Evolutionary conservation across 2,113 vertebrate genomes (phyloP).

Genomic region (Microtus montanus): DNA sequence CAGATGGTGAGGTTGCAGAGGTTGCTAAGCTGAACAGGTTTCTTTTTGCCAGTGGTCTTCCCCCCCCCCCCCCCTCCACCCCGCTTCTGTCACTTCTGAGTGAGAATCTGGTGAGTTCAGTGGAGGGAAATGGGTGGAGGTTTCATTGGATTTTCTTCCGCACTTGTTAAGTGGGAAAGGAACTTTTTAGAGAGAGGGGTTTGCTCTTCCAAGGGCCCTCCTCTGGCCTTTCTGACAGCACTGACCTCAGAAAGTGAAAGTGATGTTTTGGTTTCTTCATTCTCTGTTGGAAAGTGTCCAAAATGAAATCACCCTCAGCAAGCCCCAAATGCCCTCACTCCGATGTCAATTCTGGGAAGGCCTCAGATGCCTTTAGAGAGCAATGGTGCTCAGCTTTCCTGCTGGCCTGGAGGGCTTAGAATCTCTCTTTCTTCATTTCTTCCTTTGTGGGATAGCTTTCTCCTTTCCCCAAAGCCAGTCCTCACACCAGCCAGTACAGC

Average conservation of each 20-base stretch:
- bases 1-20: background rate
- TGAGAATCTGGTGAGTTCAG: conserved; percentile 60
- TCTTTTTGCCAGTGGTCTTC: background rate
- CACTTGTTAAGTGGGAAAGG: conserved; percentile 71
- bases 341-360: conserved; percentile 57
- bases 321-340: conserved; percentile 48
- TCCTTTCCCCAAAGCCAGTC: background rate
- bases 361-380: background rate
- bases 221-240: conserved; percentile 51
- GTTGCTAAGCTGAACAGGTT: background rate
- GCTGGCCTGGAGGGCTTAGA: background rate
- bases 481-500: background rate
- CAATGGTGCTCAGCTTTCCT: background rate
- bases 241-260: conserved; percentile 70
- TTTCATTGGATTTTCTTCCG: conserved; percentile 73
- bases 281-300: conserved; percentile 56
- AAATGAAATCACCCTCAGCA: conserved; percentile 75
- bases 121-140: conserved; percentile 59
- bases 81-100: conserved; percentile 16
- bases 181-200: background rate
- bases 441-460: background rate
- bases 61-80: too few species aligned
- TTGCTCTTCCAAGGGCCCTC: conserved; percentile 61
- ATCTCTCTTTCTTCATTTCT: background rate
- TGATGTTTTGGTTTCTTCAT: conserved; percentile 72